These are phyloP conservation scores for Carterocephalus palaemon DNA, from an alignment of 2,888 invertebrate genomes.

Conservation along the genomic window DNA sequence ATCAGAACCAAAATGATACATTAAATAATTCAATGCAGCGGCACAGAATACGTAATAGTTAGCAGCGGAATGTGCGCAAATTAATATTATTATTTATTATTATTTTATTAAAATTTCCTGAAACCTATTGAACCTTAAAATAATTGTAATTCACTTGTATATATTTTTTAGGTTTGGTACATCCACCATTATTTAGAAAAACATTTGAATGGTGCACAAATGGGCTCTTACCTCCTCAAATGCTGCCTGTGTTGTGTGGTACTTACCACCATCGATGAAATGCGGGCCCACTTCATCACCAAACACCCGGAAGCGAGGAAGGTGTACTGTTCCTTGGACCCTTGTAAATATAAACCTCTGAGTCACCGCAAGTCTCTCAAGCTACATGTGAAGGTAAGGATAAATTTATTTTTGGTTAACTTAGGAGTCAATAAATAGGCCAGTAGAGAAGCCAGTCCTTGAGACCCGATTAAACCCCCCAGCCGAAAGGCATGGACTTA, in stretches of 20 bases:
- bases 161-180: conserved; percentile 55
- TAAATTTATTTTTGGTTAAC: neutral
- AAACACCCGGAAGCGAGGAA: conserved; percentile 61
- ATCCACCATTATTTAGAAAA: conserved; percentile 58
- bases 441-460: too few species aligned
- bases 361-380: conserved; percentile 65
- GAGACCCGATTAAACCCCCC: too few species aligned
- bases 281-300: conserved; percentile 57
- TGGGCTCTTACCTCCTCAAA: conserved; percentile 52
- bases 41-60: too few species aligned
- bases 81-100: too few species aligned
- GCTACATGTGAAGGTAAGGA: conserved; percentile 63
- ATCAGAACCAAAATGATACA: too few species aligned
- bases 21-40: too few species aligned
- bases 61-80: too few species aligned
- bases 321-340: conserved; percentile 59
- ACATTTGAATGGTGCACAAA: conserved; percentile 40
- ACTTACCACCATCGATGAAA: conserved; percentile 48
- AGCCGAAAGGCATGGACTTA: too few species aligned
- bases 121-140: too few species aligned
- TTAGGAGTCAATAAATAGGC: too few species aligned
- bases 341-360: conserved; percentile 63
- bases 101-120: too few species aligned
- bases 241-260: conserved; percentile 63
- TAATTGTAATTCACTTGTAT: too few species aligned